Evolutionary conservation across 92 coral and sea anemone genomes (phyloP), one percentile per base, ranked within the genome.

Genomic region (Parazoanthus darwini): DNA sequence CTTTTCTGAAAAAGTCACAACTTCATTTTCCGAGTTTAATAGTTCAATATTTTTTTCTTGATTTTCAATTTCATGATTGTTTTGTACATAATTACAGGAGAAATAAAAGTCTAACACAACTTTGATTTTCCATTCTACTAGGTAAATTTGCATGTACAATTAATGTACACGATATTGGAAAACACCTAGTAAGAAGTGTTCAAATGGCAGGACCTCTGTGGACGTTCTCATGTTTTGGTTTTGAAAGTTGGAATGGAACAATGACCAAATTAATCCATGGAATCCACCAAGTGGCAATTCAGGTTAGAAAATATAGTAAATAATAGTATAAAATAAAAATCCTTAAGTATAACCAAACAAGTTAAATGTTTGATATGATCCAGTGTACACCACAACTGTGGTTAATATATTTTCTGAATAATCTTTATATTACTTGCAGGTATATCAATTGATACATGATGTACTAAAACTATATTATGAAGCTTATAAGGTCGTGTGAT

Each of bases 221-320:
- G 91, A 86, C 90, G 44, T 91, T 67, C 84, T 91, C 88, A 38
- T 91, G 94, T 59, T 91, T 91, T 91, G 91, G 90, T 29, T 58
- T 80, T 35, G 90, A 91, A 36, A 75, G 91, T 35, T 91, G 93
- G 91, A 88, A 91, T 91, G 91, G 93, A 15, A 70, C 88, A 16
- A 89, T 89, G 91, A 91, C 75, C 70, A 91, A 56, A 29, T 71
- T 89, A 56, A 91, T 91, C 26, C 90, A 91, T 85, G 94, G 91
- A 16, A 91, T 91, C 74, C 33, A 68, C 74, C 74, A 68, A 22
- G 74, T 68, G 29, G 74, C 74, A 68, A 68, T 68, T 68, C 74
- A 68, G 74, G 74, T 68, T 22, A 68, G 6, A 26, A 22, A 68
- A 23, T 66, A 66, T n/a, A 66, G 72, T 66, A 66, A 66, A 25